These are phyloP conservation scores for Mythimna lalbum DNA, from an alignment of 2,888 invertebrate genomes.

Conservation along the genomic window DNA sequence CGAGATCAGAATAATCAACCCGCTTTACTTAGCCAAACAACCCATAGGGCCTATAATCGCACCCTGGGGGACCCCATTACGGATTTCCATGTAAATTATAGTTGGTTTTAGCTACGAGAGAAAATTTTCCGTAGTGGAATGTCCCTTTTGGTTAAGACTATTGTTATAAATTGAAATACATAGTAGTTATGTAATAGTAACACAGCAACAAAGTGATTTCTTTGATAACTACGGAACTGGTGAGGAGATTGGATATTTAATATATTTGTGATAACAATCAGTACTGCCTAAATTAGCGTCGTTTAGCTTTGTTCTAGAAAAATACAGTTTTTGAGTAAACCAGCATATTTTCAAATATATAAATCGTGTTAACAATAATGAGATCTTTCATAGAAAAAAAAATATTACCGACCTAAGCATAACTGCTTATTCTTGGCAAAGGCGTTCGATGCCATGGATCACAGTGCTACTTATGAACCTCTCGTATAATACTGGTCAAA, in stretches of 20 bases:
- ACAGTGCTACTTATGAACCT: too few relatives aligned
- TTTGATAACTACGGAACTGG: not conserved
- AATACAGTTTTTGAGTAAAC: slow-evolving; percentile 3
- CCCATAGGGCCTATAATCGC: slow-evolving; percentile 46
- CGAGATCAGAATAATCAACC: slow-evolving; percentile 53
- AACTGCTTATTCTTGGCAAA: slow-evolving; percentile 1
- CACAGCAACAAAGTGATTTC: not conserved
- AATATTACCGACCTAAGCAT: too few relatives aligned
- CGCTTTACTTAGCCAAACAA: slow-evolving; percentile 54
- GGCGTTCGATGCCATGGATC: not conserved
- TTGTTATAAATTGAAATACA: not conserved
- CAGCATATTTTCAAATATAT: too few relatives aligned
- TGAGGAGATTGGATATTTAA: not conserved
- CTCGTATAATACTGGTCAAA: not conserved
- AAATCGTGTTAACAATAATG: too few relatives aligned
- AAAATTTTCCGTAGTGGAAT: not conserved
- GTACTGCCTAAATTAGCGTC: not conserved
- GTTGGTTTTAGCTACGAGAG: not conserved
- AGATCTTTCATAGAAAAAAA: too few relatives aligned
- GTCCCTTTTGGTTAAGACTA: not conserved
- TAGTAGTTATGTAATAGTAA: not conserved
- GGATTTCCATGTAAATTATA: slow-evolving; percentile 33
- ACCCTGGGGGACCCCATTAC: slow-evolving; percentile 51
- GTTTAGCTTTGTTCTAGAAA: not conserved
- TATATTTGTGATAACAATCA: not conserved